Conservation (phyloP, 2,888 invertebrate genomes). For the Drosophila yooni region DNA sequence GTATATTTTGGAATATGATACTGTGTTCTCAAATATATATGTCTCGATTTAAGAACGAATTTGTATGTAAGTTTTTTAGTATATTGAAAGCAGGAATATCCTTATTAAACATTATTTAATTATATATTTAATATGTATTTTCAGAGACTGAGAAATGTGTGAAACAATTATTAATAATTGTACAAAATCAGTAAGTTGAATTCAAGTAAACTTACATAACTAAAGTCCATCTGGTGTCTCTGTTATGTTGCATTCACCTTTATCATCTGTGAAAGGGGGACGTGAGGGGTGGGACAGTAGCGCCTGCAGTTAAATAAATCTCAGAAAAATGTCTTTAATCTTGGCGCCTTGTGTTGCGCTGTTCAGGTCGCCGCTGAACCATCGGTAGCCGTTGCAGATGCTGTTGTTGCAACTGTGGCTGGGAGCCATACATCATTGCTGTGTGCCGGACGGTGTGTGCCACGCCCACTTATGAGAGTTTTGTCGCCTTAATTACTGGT, state of each 20-base stretch:
- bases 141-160: no score
- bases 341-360: conserved; percentile 62
- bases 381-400: conserved; percentile 30
- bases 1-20: neutral
- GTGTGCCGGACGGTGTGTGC: conserved; percentile 53
- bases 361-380: conserved; percentile 28
- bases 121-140: neutral
- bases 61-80: neutral
- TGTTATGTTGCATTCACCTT: conserved; percentile 17
- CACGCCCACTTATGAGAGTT: conserved; percentile 74
- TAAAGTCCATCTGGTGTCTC: conserved; percentile 1
- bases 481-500: conserved; percentile 81
- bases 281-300: conserved; percentile 48
- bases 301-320: conserved; percentile 75
- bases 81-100: neutral
- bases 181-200: neutral
- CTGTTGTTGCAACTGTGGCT: conserved; percentile 28
- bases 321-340: conserved; percentile 78
- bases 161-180: neutral
- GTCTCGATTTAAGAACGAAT: neutral
- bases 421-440: conserved; percentile 63
- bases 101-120: neutral
- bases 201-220: neutral
- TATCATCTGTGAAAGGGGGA: neutral
- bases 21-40: neutral